Base-by-base conservation (phyloP, 2,888 invertebrate genomes). In the Orgyia antiqua region DNA sequence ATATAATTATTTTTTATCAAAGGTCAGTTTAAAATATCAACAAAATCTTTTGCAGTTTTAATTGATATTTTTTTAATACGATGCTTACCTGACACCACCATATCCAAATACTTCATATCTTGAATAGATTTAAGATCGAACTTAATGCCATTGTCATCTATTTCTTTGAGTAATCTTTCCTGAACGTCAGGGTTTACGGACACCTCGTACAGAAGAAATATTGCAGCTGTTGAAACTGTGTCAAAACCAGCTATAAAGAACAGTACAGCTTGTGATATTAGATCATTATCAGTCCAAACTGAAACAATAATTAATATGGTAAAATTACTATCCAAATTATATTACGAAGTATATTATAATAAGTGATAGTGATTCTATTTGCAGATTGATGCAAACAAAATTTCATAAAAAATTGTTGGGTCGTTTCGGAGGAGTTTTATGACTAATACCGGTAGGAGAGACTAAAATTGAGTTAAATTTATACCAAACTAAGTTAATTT, bases 91-190 rank as follows among this genome's bases (percentile, higher is more conserved):
- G 73, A 71, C 1, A 87, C 51, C 0, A 89, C 83, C 71, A 87
- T 88, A 28, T 89, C 88, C 53, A 90, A 45, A 29, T 70, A 72
- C 0, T 33, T 41, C 64, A 72, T 56, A 2, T 49, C 50, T 29
- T 61, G 66, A 13, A 73, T 54, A 5, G 62, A 53, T 9, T 51
- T 58, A 42, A 88, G 89, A 24, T 79, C 74, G 65, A 89, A 82
- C 13, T 72, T 75, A 3, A 73, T 67, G 1, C 84, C 51, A 1
- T 63, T 68, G 10, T 59, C 64, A 8, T 37, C 33, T 8, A 78
- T 64, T 42, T 79, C 78, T 7, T 57, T 34, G 0, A 42, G 49
- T 17, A 79, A 38, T 6, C 49, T 64, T 0, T 67, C 51, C 13
- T 78, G 78, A 0, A 72, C 45, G 0, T 69, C 69, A 12, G 64